Base-by-base conservation (phyloP, 2,888 invertebrate species). In the Scrobipalpa costella region DNA sequence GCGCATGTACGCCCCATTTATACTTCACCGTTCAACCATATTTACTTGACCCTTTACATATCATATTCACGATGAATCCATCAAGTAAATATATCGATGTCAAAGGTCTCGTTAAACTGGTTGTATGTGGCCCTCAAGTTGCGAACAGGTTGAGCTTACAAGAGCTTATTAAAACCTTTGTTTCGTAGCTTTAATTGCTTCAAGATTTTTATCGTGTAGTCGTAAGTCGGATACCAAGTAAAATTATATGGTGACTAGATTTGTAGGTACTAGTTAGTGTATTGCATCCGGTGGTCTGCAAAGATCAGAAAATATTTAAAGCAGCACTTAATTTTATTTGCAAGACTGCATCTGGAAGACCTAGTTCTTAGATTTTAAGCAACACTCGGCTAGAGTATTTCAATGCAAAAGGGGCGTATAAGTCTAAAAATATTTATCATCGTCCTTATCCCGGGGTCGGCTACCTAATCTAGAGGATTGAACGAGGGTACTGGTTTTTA, bases 1-100 rank as follows among this genome's bases (percentile, higher is more conserved):
- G 72, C 61, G 63, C 19, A 50, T 34, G 49, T 62, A 7, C 40
- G 40, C 52, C 44, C 65, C 66, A 71, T 70, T 71, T 76, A 76
- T 73, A 74, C 64, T 33, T 19, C 13, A 47, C n/a, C 21, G 9
- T 36, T 21, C 52, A 36, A 38, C 50, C 61, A 61, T 7, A 1
- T 52, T 36, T 13, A 13, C 11, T 36, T 21, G 36, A 52, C 13
- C 50, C 34, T 52, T 47, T 15, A 34, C 49, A 9, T n/a, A n/a
- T 33, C 13, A 33, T 34, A 55, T 8, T n/a, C 13, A 49, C 11
- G 15, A 3, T 19, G 17, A 6, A 55, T 33, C 1, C 21, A 5
- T 11, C 7, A 7, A 19, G 5, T 17, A 49, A 8, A 49, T 19
- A 2, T 15, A 49, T 17, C 17, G n/a, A 49, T 33, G 55, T 55